Evolutionary conservation across 2,797 vertebrate species (phyloP).

Genomic region (Cygnus olor): DNA sequence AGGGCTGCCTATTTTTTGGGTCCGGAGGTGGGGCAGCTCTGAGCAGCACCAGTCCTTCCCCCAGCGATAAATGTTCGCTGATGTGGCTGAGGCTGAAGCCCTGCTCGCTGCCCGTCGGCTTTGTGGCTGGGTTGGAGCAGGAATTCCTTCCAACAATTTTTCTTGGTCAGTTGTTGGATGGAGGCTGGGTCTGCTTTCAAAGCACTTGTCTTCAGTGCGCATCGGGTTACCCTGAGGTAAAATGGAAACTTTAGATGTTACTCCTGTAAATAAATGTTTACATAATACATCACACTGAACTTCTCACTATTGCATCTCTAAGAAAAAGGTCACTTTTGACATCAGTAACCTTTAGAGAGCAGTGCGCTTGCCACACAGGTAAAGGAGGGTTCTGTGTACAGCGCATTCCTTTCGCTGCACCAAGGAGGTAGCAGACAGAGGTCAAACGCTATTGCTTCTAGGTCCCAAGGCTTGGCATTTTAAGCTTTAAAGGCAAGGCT

Average conservation of each 20-base stretch:
- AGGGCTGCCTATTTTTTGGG: not conserved
- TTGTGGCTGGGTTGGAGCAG: not conserved
- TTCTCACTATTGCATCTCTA: slow-evolving; percentile 41
- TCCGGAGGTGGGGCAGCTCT: not conserved
- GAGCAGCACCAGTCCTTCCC: not conserved
- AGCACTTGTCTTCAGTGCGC: slow-evolving; percentile 26
- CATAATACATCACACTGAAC: slow-evolving; percentile 52
- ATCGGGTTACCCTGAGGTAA: slow-evolving; percentile 58
- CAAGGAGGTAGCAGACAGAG: not conserved
- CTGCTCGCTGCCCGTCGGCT: not conserved
- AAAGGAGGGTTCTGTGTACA: not conserved
- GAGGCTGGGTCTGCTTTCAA: slow-evolving; percentile 33
- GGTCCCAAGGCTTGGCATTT: not conserved
- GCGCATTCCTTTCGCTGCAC: not conserved
- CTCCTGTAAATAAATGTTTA: slow-evolving; percentile 73
- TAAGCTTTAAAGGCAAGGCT: not conserved
- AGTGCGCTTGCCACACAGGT: slow-evolving; percentile 31
- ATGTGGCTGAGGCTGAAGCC: not conserved
- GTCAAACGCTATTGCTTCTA: not conserved
- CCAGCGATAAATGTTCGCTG: not conserved
- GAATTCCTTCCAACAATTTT: slow-evolving; percentile 42
- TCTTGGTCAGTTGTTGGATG: slow-evolving; percentile 51
- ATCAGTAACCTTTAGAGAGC: slow-evolving; percentile 57
- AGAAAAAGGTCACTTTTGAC: slow-evolving; percentile 71
- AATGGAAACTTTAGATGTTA: slow-evolving; percentile 58